Evolutionary conservation across 2,888 invertebrate species (phyloP).

Genomic region (Smittia sp.): DNA sequence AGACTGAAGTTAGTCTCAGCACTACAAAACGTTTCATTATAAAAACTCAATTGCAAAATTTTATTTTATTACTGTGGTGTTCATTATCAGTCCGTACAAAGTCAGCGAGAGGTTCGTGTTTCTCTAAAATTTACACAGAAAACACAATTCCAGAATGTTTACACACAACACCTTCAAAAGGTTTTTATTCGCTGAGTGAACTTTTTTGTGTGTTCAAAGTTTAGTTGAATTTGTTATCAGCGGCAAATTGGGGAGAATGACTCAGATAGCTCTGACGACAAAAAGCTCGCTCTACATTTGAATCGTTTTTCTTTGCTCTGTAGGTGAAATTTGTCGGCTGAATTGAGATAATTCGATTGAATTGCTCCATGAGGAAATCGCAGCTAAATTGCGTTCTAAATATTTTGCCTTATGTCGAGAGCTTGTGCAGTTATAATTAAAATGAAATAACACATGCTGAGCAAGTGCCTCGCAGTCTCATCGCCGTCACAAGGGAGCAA

Average conservation of each 20-base stretch:
- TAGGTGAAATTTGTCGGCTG: too few species aligned
- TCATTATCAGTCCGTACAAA: slow-evolving; percentile 10
- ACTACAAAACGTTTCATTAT: slow-evolving; percentile 17
- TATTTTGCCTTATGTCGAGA: too few species aligned
- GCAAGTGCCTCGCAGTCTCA: too few species aligned
- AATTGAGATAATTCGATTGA: too few species aligned
- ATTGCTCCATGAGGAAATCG: too few species aligned
- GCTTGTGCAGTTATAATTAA: too few species aligned
- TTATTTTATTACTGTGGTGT: not conserved
- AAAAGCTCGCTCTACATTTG: not conserved
- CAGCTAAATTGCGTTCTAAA: too few species aligned
- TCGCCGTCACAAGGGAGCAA: too few species aligned
- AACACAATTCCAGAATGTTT: slow-evolving; percentile 38
- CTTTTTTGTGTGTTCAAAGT: not conserved
- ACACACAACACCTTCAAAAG: slow-evolving; percentile 25
- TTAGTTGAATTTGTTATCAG: not conserved
- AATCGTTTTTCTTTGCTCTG: too few species aligned
- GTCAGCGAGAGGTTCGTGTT: not conserved
- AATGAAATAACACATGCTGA: too few species aligned
- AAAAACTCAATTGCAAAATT: slow-evolving; percentile 27
- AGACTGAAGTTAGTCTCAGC: slow-evolving; percentile 23
- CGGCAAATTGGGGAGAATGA: not conserved
- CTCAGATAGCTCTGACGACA: not conserved
- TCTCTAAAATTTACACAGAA: not conserved
- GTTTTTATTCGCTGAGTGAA: not conserved